Conservation (phyloP, 2,113 vertebrate species). For the Naja naja region DNA sequence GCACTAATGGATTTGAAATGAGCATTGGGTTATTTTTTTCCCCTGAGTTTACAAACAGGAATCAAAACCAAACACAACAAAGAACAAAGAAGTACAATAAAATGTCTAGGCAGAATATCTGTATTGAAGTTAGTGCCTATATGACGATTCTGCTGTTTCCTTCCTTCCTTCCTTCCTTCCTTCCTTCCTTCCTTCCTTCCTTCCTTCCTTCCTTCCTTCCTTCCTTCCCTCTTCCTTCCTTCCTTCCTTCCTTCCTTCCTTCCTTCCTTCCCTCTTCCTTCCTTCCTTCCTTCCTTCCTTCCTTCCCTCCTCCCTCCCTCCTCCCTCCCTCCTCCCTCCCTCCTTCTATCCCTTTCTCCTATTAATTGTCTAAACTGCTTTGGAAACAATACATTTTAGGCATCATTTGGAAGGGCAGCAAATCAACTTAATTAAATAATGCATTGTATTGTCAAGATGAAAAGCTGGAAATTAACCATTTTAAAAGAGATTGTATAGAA, state of each 20-base stretch:
- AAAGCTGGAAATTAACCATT: neutral
- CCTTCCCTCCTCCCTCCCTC: no score
- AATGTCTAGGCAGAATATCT: neutral
- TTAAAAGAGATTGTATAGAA: neutral
- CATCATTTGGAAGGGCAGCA: neutral
- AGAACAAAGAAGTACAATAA: neutral
- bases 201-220: no score
- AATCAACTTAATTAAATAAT: no score
- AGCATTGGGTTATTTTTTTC: neutral
- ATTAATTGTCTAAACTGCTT: neutral
- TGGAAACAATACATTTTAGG: neutral
- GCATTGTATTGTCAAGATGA: neutral
- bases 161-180: no score
- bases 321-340: no score
- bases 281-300: no score
- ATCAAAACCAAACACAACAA: neutral
- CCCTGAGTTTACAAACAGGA: neutral
- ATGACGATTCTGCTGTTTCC: neutral
- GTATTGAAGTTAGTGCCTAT: neutral
- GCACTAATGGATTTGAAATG: slow-evolving; percentile 14
- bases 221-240: no score
- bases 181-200: no score
- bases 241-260: no score
- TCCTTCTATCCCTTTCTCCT: no score
- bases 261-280: no score